Percentiles rank a stretch among this genome's conserved stretches.
These are phyloP conservation scores for Lasioglossum zephyrum DNA, from an alignment of 2,888 invertebrate genomes.

Conservation along the genomic window DNA sequence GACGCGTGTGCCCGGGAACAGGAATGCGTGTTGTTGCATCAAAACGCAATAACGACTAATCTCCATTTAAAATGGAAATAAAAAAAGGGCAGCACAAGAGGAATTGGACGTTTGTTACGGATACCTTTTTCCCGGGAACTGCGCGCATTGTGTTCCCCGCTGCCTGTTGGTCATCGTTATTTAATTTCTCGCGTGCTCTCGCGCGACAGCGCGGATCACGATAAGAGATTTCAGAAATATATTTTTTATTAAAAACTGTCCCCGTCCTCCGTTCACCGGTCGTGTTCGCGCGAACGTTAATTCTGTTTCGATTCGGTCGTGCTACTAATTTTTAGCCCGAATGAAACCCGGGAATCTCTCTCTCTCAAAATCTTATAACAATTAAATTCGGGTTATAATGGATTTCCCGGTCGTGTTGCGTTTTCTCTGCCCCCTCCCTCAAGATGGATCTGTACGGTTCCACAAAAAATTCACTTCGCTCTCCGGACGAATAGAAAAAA, in stretches of 20 bases:
- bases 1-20: neutral
- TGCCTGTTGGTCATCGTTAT: neutral
- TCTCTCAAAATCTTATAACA: neutral
- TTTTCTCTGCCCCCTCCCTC: neutral
- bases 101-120: neutral
- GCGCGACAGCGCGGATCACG: neutral
- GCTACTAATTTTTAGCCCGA: neutral
- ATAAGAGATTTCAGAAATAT: neutral
- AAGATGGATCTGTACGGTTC: neutral
- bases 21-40: neutral
- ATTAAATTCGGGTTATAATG: constrained; percentile 6
- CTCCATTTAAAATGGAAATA: constrained; percentile 5
- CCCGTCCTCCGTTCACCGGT: neutral
- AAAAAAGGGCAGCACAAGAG: neutral
- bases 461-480: neutral
- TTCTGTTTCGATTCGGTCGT: neutral
- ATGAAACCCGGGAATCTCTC: neutral
- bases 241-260: neutral
- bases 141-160: neutral
- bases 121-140: neutral
- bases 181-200: neutral
- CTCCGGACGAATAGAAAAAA: neutral
- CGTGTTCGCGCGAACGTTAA: neutral
- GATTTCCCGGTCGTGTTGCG: neutral
- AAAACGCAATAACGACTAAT: constrained; percentile 19